Evolutionary conservation across 2,888 invertebrate genomes (phyloP), one percentile per base, ranked within the genome.

Genomic region (Steinernema hermaphroditum): DNA sequence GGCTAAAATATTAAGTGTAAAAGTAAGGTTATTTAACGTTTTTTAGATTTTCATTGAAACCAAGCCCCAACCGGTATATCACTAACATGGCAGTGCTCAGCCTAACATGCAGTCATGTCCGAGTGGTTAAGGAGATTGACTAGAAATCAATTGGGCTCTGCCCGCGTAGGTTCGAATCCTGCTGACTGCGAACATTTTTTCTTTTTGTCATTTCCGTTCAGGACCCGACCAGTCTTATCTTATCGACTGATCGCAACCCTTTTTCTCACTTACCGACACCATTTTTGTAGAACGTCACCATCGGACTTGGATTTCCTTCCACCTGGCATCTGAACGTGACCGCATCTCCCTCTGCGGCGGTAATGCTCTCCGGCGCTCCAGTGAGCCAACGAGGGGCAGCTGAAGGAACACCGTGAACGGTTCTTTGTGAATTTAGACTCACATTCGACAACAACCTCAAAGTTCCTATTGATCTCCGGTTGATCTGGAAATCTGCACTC

Each of bases 311-410:
- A 2, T 92, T 92, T 74, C 96, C 97, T 72, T 91, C 91, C 0
- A 96, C 97, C 81, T 91, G 91, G 88, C 98, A 98, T 75, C 90
- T 90, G 87, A 98, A 95, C 81, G 91, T 91, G 0, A 93, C 93
- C 0, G 91, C 92, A 88, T 96, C 96, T 75, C 93, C 94, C 88
- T 96, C 96, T 27, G 96, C 94, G 27, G 92, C 92, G 86, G 93
- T 94, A 77, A 92, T 91, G 82, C 93, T 91, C 86, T 94, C 92
- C 0, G 97, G 97, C 87, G 94, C 94, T 27, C 78, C 84, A 41
- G 86, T 84, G 68, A 83, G 93, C 90, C 97, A 98, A 88, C 93
- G 94, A 0, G 97, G 97, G 2, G 86, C 86, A 50, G 89, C 89
- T 89, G 78, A 72, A 86, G 84, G 41, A 27, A 41, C 9, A 8